These are phyloP conservation scores for Alosa alosa DNA, from an alignment of 2,113 vertebrate species.

Conservation along the genomic window DNA sequence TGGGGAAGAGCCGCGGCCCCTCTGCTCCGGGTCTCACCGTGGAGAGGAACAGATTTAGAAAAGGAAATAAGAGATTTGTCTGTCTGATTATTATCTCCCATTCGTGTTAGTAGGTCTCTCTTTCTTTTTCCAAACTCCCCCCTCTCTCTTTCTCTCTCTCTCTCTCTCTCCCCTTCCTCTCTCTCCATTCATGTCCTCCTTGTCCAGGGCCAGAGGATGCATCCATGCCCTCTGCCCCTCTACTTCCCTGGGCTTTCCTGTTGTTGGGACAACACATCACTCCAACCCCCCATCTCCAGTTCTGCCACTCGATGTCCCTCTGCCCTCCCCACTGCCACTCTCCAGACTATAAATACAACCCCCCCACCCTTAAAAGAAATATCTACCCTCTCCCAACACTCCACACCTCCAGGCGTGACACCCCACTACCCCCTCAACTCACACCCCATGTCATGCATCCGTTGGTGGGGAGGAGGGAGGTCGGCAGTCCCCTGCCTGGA, in stretches of 20 bases:
- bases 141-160: not conserved
- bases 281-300: not conserved
- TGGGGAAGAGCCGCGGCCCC: not conserved
- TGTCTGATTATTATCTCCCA: not conserved
- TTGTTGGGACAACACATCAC: conserved; percentile 42
- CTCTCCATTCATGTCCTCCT: conserved; percentile 26
- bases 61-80: not conserved
- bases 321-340: not conserved
- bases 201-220: conserved; percentile 42
- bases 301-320: not conserved
- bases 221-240: conserved; percentile 22
- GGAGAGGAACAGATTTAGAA: not conserved
- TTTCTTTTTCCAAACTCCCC: not conserved
- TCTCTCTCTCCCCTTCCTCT: conserved; percentile 13
- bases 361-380: not conserved
- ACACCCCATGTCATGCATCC: not conserved
- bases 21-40: not conserved
- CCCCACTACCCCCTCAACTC: not conserved
- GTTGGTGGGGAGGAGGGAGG: not conserved
- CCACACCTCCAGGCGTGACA: not conserved
- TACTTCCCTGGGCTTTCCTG: conserved; percentile 37
- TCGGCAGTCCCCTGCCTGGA: not conserved
- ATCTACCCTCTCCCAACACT: not conserved
- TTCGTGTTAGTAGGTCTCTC: not conserved
- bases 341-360: conserved; percentile 7